phyloP scores from a whole-genome alignment of 2,888 invertebrate species.

The Gastrophysa polygoni region DNA sequence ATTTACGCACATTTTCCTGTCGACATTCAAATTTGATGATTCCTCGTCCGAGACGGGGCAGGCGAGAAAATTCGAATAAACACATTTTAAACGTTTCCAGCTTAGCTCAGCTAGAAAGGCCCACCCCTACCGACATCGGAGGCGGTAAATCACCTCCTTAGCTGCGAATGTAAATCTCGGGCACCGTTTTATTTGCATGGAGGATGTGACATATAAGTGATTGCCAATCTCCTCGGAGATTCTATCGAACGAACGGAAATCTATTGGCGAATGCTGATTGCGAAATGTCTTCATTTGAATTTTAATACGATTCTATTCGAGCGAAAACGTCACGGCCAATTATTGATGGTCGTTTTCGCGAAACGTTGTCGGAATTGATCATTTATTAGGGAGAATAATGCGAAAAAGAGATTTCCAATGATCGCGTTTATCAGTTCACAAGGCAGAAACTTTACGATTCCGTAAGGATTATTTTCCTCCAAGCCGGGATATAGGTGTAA shows the following conservation, averaged over 20 bases:
- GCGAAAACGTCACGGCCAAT: slow-evolving; percentile 44
- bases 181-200: slow-evolving; percentile 59
- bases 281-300: slow-evolving; percentile 59
- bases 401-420: slow-evolving; percentile 10
- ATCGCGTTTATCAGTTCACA: slow-evolving; percentile 13
- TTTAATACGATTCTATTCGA: slow-evolving; percentile 55
- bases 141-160: slow-evolving; percentile 51
- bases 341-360: slow-evolving; percentile 35
- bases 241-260: slow-evolving; percentile 55
- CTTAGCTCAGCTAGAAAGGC: slow-evolving; percentile 47
- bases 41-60: slow-evolving; percentile 34
- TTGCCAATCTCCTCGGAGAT: slow-evolving; percentile 55
- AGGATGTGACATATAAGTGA: slow-evolving; percentile 58
- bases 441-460: slow-evolving; percentile 10
- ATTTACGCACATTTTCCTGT: slow-evolving; percentile 27
- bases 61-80: slow-evolving; percentile 55
- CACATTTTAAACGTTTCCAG: slow-evolving; percentile 53
- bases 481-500: too few species aligned
- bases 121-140: slow-evolving; percentile 35
- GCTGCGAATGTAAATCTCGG: slow-evolving; percentile 51
- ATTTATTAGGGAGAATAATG: slow-evolving; percentile 31
- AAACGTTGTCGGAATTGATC: slow-evolving; percentile 25
- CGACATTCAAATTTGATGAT: slow-evolving; percentile 21
- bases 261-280: slow-evolving; percentile 58
- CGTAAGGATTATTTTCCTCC: not conserved